These are phyloP conservation scores for Taenioides sp. DNA, from an alignment of 2,797 vertebrate species.

Conservation along the genomic window DNA sequence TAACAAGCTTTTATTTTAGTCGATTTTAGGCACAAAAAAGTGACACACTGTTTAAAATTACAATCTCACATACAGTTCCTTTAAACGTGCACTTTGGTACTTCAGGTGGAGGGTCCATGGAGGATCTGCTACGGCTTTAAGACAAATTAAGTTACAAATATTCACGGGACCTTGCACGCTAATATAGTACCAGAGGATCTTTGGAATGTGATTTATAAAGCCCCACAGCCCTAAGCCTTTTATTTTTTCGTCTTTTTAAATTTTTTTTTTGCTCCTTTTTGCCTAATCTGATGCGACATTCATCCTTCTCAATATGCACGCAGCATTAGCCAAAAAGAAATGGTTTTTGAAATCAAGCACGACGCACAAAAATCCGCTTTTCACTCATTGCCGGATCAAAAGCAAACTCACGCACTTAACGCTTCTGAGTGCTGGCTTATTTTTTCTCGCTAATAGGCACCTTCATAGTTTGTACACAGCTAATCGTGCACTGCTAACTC, in stretches of 20 bases:
- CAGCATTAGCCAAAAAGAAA: slow-evolving; percentile 30
- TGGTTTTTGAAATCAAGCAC: slow-evolving; percentile 44
- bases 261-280: background rate
- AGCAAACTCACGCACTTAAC: background rate
- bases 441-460: slow-evolving; percentile 42
- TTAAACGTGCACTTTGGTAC: no score
- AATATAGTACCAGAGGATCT: slow-evolving; percentile 19
- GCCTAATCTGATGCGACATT: slow-evolving; percentile 58
- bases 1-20: no score
- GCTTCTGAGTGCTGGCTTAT: slow-evolving; percentile 4
- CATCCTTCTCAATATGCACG: slow-evolving; percentile 43
- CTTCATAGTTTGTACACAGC: slow-evolving; percentile 39
- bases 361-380: slow-evolving; percentile 42
- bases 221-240: background rate
- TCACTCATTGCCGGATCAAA: slow-evolving; percentile 36
- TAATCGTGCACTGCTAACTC: slow-evolving; percentile 48
- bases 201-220: slow-evolving; percentile 21
- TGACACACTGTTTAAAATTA: no score
- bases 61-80: no score
- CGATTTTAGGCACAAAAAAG: no score
- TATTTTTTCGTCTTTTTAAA: background rate
- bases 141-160: slow-evolving; percentile 52
- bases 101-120: no score
- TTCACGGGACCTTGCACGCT: slow-evolving; percentile 50
- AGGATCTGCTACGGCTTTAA: background rate